Evolutionary conservation across 2,888 invertebrate genomes (phyloP), one percentile per base, ranked within the genome.

Genomic region (Agrotis segetum): DNA sequence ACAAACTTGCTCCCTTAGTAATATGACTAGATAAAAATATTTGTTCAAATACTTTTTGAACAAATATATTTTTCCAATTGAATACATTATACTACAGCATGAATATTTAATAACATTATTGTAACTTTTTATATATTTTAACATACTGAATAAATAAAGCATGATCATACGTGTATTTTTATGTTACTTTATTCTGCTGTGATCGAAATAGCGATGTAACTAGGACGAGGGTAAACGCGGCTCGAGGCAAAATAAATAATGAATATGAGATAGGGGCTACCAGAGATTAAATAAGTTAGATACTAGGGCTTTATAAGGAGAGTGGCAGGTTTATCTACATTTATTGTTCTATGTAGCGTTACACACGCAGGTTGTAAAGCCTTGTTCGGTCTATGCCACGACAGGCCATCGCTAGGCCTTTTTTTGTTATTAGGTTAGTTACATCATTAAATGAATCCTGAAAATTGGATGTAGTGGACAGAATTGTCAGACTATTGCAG

Each of bases 261-360:
- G 67, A 84, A 86, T 73, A 71, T 80, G 70, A 78, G 79, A 71
- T 68, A 58, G 44, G 55, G 64, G 68, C 59, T 78, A 71, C 68
- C 70, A 70, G 58, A 84, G 71, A 85, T 83, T 85, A 85, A 85
- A 83, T 83, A 83, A 86, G 83, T 86, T 84, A 82, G 82, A 58
- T 67, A 53, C 21, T 52, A 72, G 29, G 47, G 56, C 40, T 76
- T 72, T 63, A 63, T 53, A 63, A n/a, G 24, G 19, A 14, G 14
- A 63, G 21, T 34, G 19, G 50, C 47, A 65, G 58, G 63, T 85
- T 81, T 71, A 79, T 82, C 74, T 74, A 53, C 34, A 75, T 70
- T 3, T 69, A 76, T 83, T 77, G 79, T 63, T 21, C 24, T 59
- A 47, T 63, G 24, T 56, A 17, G 24, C 19, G 34, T 19, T 47